Conservation (phyloP, 2,888 invertebrate species). For the Neoitamus cyanurus region DNA sequence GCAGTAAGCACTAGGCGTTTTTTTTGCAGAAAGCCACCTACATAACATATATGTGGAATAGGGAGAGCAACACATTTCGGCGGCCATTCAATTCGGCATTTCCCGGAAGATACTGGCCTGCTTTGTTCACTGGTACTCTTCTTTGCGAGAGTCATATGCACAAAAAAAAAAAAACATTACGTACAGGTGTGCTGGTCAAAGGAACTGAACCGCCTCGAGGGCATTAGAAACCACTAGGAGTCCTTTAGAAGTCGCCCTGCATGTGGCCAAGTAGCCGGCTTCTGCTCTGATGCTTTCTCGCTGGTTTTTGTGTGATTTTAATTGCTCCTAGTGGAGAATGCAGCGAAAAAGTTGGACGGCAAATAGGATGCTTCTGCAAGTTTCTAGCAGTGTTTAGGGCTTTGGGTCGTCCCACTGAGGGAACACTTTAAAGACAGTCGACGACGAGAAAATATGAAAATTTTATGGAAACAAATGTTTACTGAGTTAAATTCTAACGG, state of each 20-base stretch:
- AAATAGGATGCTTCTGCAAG: neutral
- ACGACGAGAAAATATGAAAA: too few species aligned
- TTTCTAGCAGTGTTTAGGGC: slow-evolving; percentile 19
- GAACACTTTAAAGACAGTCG: neutral
- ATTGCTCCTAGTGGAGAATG: slow-evolving; percentile 44
- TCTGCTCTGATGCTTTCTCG: neutral
- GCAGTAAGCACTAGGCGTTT: neutral
- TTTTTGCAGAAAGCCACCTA: neutral
- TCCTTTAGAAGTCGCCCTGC: slow-evolving; percentile 6
- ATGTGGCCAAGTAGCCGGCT: neutral
- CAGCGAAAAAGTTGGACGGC: neutral
- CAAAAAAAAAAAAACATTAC: neutral
- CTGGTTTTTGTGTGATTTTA: slow-evolving; percentile 42
- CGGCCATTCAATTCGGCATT: neutral
- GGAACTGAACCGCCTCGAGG: neutral
- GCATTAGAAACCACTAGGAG: neutral
- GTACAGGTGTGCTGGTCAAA: neutral
- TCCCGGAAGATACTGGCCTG: slow-evolving; percentile 24
- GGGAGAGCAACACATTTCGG: neutral
- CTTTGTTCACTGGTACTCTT: neutral
- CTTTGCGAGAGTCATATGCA: neutral
- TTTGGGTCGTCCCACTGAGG: slow-evolving; percentile 31
- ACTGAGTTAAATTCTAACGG: too few species aligned
- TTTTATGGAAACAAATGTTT: too few species aligned
- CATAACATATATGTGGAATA: neutral